phyloP scores from a whole-genome alignment of 2,797 vertebrate genomes.

The Alfaro cultratus region DNA sequence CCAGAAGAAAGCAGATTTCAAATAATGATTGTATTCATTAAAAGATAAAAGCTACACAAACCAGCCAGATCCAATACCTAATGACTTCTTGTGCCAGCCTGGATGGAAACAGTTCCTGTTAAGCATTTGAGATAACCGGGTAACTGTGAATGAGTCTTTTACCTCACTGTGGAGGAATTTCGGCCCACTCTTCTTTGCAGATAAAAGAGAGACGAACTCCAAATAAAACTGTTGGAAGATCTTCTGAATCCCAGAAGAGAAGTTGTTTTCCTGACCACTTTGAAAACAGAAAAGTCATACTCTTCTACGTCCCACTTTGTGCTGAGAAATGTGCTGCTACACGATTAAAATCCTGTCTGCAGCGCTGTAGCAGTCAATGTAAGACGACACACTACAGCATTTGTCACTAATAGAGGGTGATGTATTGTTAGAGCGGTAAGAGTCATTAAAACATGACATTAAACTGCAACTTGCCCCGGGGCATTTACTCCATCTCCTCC shows the following conservation, averaged over 20 bases:
- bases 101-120: not conserved
- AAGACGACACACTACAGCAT: constrained; percentile 3
- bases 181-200: not conserved
- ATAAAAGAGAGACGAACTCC: not conserved
- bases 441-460: constrained; percentile 34
- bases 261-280: not conserved
- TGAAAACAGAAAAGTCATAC: not conserved
- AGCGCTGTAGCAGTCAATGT: not conserved
- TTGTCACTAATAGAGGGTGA: constrained; percentile 20
- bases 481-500: constrained; percentile 36
- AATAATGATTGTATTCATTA: not conserved
- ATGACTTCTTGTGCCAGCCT: not conserved
- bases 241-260: not conserved
- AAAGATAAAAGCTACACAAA: not conserved
- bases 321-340: not conserved
- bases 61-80: not conserved
- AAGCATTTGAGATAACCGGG: not conserved
- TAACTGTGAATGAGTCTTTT: constrained; percentile 1
- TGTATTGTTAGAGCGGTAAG: constrained; percentile 26
- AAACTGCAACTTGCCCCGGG: constrained; percentile 35
- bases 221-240: not conserved
- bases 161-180: not conserved
- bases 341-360: not conserved
- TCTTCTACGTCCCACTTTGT: not conserved
- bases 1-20: not conserved